Base-by-base conservation (phyloP, 2,888 invertebrate genomes). In the Caenorhabditis sp. region DNA sequence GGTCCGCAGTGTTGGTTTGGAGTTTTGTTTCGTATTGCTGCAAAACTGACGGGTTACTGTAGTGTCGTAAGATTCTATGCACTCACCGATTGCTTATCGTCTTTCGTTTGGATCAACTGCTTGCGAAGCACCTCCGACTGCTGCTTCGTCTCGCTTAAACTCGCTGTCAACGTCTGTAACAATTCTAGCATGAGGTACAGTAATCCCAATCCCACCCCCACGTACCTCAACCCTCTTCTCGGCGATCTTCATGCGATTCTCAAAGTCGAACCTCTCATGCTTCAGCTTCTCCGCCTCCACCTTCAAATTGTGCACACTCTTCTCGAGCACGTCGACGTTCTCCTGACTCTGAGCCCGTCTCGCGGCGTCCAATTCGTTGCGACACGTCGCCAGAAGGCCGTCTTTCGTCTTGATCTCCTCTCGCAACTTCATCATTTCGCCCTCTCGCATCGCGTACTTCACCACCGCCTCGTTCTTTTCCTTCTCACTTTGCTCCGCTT, bases 401-500 rank as follows among this genome's bases (percentile, higher is more conserved):
- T 75, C 78, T 22, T 71, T 76, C 24, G 63, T 73, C n/a, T 35
- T 41, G 2, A 81, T 71, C 27, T 82, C 81, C 1, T 81, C 79
- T 15, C 72, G 45, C 35, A 85, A 20, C 32, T 72, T 72, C 82
- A 87, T 82, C 37, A 87, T 65, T 75, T 87, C 87, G 0, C 80
- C 81, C 55, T 87, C 87, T 43, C 84, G 37, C 77, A 78, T 82
- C n/a, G 87, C 87, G 45, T 85, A 87, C 66, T 85, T 85, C 50
- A 87, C 80, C 27, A 87, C 87, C 5, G 87, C 83, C 24, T 81
- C 85, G 46, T 87, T 84, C 61, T 85, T 86, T 30, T 86, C 87
- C 20, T 66, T 78, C 15, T 83, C 83, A 8, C 83, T 79, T 32
- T 63, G 46, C 9, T 85, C 85, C 15, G 77, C 74, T 48, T 80